phyloP scores from a whole-genome alignment of 2,888 invertebrate genomes.

The Hipparchia semele region DNA sequence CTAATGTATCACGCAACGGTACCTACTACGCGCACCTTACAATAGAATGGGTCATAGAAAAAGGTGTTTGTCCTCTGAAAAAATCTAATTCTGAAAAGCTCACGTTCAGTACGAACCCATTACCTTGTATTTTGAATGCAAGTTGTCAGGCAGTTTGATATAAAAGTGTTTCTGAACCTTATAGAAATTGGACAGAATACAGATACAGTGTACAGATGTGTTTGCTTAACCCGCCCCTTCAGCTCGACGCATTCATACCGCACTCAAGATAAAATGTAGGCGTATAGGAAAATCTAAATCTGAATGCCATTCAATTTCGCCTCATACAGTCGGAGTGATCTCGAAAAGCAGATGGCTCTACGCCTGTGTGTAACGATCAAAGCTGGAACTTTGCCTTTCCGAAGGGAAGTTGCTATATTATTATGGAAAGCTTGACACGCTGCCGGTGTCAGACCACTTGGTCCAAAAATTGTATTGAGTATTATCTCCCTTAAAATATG shows the following conservation, averaged over 20 bases:
- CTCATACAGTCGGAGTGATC: conserved; percentile 13
- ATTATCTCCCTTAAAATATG: too few species aligned
- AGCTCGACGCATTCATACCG: conserved; percentile 6
- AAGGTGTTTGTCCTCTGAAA: not conserved
- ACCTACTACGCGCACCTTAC: too few species aligned
- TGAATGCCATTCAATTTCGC: conserved; percentile 21
- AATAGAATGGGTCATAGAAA: too few species aligned
- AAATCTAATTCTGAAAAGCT: not conserved
- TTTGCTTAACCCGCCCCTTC: conserved; percentile 12
- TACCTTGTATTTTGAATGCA: not conserved
- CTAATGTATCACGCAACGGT: too few species aligned
- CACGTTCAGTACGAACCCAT: not conserved
- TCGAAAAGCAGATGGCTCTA: conserved; percentile 19
- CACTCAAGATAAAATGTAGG: conserved; percentile 16
- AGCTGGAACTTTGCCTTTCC: not conserved
- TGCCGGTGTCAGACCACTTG: not conserved
- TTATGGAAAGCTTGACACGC: not conserved
- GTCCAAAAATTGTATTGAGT: not conserved
- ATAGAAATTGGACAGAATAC: not conserved
- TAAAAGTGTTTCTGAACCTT: not conserved
- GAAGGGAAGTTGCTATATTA: not conserved
- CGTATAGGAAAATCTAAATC: conserved; percentile 22
- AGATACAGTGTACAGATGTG: conserved; percentile 8
- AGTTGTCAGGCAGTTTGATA: not conserved
- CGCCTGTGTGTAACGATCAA: not conserved